Base-by-base conservation (phyloP, 2,797 vertebrate species). In the Galago senegalensis region DNA sequence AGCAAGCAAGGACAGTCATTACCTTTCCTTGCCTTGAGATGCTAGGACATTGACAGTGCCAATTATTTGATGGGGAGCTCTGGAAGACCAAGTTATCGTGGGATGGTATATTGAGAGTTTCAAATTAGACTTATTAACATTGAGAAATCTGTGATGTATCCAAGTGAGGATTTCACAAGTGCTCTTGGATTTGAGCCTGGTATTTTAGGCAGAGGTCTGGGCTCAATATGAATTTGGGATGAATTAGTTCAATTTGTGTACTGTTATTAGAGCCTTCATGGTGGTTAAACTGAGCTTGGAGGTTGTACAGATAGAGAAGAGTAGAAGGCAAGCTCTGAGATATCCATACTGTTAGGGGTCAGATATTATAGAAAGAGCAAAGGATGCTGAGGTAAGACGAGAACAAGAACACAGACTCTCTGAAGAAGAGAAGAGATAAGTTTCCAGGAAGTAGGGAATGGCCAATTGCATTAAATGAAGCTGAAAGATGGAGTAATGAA, bases 341-440 rank as follows among this genome's bases (percentile, higher is more conserved):
- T 46, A 21, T 18, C 79, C 67, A 69, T 29, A 61, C 4, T 14
- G 80, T 58, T 58, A 77, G 56, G 65, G 13, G 10, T 87, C 56
- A 94, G 63, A 21, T 72, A 31, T 56, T 83, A 89, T 16, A 96
- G n/a, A 89, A 80, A 34, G 58, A 75, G 18, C 11, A 93, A 72
- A 58, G 43, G 25, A 69, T 58, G 9, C 34, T 63, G 37, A 84
- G 27, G 21, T 56, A 58, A 29, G 21, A 87, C 31, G 49, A 63
- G 69, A 80, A 91, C 3, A 77, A 73, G 27, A 81, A 73, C 13
- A 61, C 10, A 20, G 3, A 61, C 4, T 60, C 56, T 89, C 18
- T 75, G 31, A 73, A 94, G 40, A 29, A 11, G 87, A 81, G 65
- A 79, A 17, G 23, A 23, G 43, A 20, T 60, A 46, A 16, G 29